These are phyloP conservation scores for Achroia grisella DNA, from an alignment of 1,140 invertebrate genomes.

Conservation along the genomic window DNA sequence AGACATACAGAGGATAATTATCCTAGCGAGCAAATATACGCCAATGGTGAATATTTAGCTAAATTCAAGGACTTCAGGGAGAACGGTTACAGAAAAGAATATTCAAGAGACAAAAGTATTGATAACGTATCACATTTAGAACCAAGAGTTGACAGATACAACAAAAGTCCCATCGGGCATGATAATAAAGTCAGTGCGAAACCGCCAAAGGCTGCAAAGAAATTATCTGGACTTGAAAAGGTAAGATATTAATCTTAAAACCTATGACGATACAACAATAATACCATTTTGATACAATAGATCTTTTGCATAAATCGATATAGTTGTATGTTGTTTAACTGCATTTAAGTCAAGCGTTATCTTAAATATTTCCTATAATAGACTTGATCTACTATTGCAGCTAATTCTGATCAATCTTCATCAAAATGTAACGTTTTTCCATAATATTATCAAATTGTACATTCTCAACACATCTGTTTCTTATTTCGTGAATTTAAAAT, in stretches of 20 bases:
- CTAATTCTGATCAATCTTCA: too few relatives aligned
- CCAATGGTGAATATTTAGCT: conserved; percentile 52
- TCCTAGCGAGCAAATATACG: conserved; percentile 60
- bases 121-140: conserved; percentile 78
- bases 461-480: too few relatives aligned
- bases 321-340: too few relatives aligned
- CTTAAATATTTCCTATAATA: too few relatives aligned
- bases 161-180: conserved; percentile 58
- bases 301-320: too few relatives aligned
- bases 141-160: conserved; percentile 75
- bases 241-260: conserved; percentile 42
- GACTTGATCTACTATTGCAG: too few relatives aligned
- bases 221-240: conserved; percentile 79
- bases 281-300: too few relatives aligned
- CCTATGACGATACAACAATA: too few relatives aligned
- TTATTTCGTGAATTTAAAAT: too few relatives aligned
- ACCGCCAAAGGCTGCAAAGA: conserved; percentile 76
- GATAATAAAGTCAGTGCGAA: conserved; percentile 73
- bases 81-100: conserved; percentile 62
- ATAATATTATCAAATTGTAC: too few relatives aligned
- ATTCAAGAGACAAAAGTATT: conserved; percentile 76
- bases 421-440: too few relatives aligned
- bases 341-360: too few relatives aligned
- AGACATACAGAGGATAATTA: conserved; percentile 78
- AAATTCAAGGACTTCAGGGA: conserved; percentile 55